Evolutionary conservation across 2,888 invertebrate genomes (phyloP).

Genomic region (Diarsia rubi): DNA sequence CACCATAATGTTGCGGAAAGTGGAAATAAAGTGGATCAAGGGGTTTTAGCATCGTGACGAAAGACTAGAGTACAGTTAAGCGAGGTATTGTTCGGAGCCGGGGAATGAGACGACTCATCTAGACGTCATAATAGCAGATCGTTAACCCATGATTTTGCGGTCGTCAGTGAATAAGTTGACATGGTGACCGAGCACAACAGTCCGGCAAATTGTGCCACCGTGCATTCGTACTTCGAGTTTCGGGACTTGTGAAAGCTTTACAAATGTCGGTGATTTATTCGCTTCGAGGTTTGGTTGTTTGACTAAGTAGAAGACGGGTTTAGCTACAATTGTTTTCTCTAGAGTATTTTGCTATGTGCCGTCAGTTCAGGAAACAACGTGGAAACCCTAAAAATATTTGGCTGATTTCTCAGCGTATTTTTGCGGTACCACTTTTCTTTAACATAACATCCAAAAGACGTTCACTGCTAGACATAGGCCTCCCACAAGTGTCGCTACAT

Average conservation of each 20-base stretch:
- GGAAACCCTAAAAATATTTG: neutral
- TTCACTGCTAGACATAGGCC: no score
- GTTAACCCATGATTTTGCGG: constrained; percentile 76
- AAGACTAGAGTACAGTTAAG: constrained; percentile 76
- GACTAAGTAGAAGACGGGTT: constrained; percentile 40
- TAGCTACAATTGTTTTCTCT: constrained; percentile 46
- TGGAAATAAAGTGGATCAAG: constrained; percentile 67
- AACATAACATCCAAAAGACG: no score
- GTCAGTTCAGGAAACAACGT: neutral
- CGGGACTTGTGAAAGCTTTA: constrained; percentile 52
- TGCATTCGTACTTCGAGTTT: constrained; percentile 44
- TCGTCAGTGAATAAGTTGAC: constrained; percentile 65
- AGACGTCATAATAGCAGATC: constrained; percentile 75
- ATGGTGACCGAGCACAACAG: constrained; percentile 71
- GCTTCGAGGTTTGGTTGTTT: constrained; percentile 43
- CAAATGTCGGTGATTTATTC: constrained; percentile 61
- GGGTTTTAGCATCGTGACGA: constrained; percentile 76
- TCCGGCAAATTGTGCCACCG: constrained; percentile 48
- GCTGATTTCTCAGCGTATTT: neutral
- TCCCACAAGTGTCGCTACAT: no score
- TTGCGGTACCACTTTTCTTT: neutral
- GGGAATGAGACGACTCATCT: constrained; percentile 72
- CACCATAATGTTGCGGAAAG: constrained; percentile 65
- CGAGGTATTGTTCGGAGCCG: constrained; percentile 76
- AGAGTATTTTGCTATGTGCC: constrained; percentile 20